Percentiles rank a stretch among this genome's conserved stretches.
These are phyloP conservation scores for Amblyraja radiata DNA, from an alignment of 2,797 vertebrate genomes.

Conservation along the genomic window DNA sequence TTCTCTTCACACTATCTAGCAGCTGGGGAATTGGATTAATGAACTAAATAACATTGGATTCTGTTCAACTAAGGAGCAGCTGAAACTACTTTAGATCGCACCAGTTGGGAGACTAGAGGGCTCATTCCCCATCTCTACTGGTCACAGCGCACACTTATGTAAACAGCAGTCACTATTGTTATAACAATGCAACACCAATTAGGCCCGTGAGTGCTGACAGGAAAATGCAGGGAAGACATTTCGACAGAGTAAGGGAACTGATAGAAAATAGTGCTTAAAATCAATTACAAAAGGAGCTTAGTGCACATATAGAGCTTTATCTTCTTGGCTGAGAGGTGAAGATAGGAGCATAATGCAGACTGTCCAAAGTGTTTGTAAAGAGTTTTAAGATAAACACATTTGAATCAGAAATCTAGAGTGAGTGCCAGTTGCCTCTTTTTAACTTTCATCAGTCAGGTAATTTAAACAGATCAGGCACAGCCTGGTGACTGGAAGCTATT, in stretches of 20 bases:
- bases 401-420: constrained; percentile 14
- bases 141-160: neutral
- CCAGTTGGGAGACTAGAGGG: neutral
- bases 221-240: neutral
- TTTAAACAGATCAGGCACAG: constrained; percentile 2
- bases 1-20: constrained; percentile 24
- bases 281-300: neutral
- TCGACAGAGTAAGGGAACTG: neutral
- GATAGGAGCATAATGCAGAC: neutral
- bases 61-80: constrained; percentile 16
- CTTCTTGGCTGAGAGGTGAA: neutral
- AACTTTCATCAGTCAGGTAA: constrained; percentile 34
- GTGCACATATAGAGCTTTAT: neutral
- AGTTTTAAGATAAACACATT: constrained; percentile 20
- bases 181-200: neutral
- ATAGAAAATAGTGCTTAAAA: neutral
- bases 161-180: constrained; percentile 15
- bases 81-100: constrained; percentile 22
- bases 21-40: constrained; percentile 32
- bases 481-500: neutral
- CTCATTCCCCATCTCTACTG: neutral
- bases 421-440: neutral
- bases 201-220: neutral
- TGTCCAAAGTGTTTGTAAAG: neutral
- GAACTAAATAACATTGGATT: constrained; percentile 22